Evolutionary conservation across 2,113 vertebrate genomes (phyloP).

Genomic region (Monopterus albus): DNA sequence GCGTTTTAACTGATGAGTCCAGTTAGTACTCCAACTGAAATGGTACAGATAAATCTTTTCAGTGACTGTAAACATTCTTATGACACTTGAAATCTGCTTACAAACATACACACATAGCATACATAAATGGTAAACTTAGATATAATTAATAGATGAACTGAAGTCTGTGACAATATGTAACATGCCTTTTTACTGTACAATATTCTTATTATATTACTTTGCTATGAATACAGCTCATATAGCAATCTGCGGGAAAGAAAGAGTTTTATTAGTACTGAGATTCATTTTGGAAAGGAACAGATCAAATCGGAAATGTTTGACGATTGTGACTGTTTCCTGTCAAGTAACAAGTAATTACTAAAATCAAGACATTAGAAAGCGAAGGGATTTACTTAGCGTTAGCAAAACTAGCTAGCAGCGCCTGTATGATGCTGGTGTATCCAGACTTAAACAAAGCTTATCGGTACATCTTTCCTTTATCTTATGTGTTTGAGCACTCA

Average conservation of each 20-base stretch:
- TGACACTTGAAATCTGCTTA: background rate
- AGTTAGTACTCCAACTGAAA: no score
- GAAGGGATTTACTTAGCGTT: background rate
- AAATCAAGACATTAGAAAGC: background rate
- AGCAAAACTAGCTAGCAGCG: slow-evolving; percentile 14
- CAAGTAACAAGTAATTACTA: background rate
- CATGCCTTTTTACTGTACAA: background rate
- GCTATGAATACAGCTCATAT: background rate
- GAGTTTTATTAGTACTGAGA: background rate
- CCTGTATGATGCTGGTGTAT: background rate
- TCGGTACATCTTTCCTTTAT: background rate
- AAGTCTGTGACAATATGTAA: background rate
- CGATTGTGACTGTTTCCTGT: background rate
- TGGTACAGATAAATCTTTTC: background rate
- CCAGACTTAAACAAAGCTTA: background rate
- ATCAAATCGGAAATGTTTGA: background rate
- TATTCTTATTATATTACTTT: no score
- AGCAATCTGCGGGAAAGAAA: background rate
- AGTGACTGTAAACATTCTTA: background rate
- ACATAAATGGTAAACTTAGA: background rate
- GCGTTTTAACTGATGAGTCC: no score
- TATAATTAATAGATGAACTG: background rate
- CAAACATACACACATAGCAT: background rate
- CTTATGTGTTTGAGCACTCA: background rate
- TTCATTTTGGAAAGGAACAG: background rate